Conservation (phyloP, 2,113 vertebrate species). For the Phalacrocorax pelagicus region DNA sequence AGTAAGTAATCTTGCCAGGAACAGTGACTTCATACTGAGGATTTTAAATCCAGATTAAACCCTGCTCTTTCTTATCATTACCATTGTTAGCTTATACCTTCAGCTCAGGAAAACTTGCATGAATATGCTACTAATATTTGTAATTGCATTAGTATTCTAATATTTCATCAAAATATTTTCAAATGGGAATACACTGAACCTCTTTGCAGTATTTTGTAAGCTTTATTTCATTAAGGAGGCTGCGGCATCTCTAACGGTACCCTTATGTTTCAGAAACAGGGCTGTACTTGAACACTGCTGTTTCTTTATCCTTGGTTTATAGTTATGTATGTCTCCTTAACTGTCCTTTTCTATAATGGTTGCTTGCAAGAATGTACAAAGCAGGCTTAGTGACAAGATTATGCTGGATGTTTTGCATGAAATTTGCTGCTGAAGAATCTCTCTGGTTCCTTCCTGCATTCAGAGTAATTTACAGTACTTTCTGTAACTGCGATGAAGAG, state of each 20-base stretch:
- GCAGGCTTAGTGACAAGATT: background rate
- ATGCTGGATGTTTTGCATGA: background rate
- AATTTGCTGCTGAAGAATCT: background rate
- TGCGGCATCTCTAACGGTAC: background rate
- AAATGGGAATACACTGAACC: background rate
- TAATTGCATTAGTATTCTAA: slow-evolving; percentile 15
- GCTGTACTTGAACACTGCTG: background rate
- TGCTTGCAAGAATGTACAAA: background rate
- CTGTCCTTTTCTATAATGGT: background rate
- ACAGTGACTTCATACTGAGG: background rate
- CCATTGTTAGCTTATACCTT: background rate
- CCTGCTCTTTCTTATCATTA: background rate
- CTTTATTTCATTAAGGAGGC: background rate
- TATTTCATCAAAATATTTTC: slow-evolving; percentile 7
- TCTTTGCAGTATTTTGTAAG: background rate
- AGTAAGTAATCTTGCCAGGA: background rate
- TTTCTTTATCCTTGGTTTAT: background rate
- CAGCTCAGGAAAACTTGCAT: background rate
- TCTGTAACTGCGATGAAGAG: background rate
- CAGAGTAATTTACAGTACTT: background rate
- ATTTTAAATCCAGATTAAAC: slow-evolving; percentile 43
- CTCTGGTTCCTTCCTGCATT: background rate
- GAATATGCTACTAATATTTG: slow-evolving; percentile 1
- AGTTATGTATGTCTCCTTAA: background rate
- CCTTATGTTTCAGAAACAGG: background rate